Evolutionary conservation across 2,113 vertebrate genomes (phyloP).

Genomic region (Phasianus colchicus): DNA sequence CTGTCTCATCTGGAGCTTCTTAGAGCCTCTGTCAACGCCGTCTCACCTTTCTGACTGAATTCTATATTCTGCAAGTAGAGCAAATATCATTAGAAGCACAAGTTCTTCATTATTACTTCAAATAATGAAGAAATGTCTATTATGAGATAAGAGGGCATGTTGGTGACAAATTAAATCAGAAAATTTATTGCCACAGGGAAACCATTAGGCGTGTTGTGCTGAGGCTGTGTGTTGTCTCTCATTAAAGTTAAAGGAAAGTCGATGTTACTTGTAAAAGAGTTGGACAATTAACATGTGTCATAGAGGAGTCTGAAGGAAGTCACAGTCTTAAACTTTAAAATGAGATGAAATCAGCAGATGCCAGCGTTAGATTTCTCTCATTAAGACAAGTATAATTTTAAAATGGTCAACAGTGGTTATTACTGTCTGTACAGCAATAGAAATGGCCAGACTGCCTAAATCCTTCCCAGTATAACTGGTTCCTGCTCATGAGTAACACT

Average conservation of each 20-base stretch:
- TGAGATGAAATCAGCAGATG: not conserved
- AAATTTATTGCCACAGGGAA: not conserved
- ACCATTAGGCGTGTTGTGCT: not conserved
- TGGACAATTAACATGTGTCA: not conserved
- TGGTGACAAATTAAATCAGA: not conserved
- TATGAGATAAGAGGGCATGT: not conserved
- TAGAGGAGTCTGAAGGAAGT: not conserved
- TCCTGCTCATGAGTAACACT: not conserved
- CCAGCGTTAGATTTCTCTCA: not conserved
- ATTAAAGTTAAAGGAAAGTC: not conserved
- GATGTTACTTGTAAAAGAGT: not conserved
- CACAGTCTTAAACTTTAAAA: not conserved
- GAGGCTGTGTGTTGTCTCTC: not conserved
- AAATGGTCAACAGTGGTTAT: not conserved
- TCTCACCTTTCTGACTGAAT: not conserved
- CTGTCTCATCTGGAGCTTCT: not conserved
- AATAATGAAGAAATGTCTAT: not conserved
- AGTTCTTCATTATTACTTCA: not conserved
- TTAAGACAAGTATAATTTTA: not conserved
- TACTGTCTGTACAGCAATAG: not conserved
- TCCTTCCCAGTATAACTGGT: not conserved
- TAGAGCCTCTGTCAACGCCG: not conserved
- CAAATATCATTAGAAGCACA: not conserved
- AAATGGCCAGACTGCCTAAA: not conserved
- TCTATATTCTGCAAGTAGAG: not conserved